Conservation (phyloP, 2,797 vertebrate genomes). For the Acanthurus tractus region DNA sequence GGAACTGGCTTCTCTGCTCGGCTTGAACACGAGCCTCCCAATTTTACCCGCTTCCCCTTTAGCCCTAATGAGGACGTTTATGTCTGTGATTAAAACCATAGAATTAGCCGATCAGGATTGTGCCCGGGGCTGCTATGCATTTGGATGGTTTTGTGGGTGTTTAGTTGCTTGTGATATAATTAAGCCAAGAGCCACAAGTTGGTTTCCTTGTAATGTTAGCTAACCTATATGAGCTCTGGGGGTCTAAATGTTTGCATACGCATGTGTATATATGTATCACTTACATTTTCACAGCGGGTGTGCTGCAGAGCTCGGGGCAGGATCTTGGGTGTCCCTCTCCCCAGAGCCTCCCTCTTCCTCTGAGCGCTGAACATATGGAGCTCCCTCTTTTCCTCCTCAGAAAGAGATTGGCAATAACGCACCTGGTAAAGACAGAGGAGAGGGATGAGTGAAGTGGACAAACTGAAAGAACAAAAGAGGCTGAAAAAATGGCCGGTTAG, state of each 20-base stretch:
- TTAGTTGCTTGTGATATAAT: constrained; percentile 58
- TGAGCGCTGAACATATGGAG: constrained; percentile 95
- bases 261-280: constrained; percentile 29
- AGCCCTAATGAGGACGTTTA: constrained; percentile 74
- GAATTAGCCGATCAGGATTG: constrained; percentile 59
- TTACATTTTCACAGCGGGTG: constrained; percentile 93
- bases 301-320: constrained; percentile 92
- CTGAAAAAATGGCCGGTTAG: not conserved
- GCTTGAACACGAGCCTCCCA: constrained; percentile 64
- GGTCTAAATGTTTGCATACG: constrained; percentile 2
- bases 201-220: constrained; percentile 43
- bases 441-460: not conserved
- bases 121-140: constrained; percentile 21
- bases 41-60: constrained; percentile 71
- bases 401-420: constrained; percentile 94
- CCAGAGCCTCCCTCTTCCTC: constrained; percentile 95
- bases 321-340: constrained; percentile 93
- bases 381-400: constrained; percentile 95
- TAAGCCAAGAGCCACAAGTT: constrained; percentile 51
- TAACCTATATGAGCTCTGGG: constrained; percentile 24
- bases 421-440: constrained; percentile 80
- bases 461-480: constrained; percentile 6
- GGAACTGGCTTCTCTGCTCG: constrained; percentile 65
- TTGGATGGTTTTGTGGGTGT: constrained; percentile 42
- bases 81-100: constrained; percentile 70